Conservation (phyloP, 2,797 vertebrate species). For the Anisognathus igniventris region DNA sequence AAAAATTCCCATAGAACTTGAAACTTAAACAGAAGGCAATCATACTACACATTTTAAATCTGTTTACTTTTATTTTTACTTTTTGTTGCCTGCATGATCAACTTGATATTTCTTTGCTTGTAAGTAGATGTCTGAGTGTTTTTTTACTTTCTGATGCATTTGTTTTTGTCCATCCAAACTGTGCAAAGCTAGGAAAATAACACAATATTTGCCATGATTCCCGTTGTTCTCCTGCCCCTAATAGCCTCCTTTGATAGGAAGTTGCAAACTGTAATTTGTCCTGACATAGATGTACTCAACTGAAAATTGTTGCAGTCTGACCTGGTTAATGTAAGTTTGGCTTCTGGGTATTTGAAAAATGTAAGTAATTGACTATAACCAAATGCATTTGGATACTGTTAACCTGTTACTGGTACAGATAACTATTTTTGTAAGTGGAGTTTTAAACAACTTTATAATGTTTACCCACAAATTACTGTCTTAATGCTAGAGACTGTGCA, state of each 20-base stretch:
- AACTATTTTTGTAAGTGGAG: background rate
- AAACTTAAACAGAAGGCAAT: background rate
- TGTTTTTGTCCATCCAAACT: background rate
- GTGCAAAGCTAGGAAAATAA: background rate
- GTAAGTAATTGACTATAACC: background rate
- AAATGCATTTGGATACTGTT: background rate
- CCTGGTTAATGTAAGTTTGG: background rate
- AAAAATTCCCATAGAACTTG: background rate
- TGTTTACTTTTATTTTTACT: background rate
- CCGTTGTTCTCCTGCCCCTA: background rate
- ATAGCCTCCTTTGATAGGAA: background rate
- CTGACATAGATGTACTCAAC: background rate
- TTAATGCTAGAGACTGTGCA: background rate
- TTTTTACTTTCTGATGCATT: background rate
- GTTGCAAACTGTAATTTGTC: background rate
- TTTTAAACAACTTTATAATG: background rate
- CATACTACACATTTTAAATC: background rate
- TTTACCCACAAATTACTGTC: background rate
- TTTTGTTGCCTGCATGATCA: background rate
- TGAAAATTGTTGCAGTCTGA: background rate
- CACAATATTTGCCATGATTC: background rate
- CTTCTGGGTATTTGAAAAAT: background rate
- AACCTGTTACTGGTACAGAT: background rate
- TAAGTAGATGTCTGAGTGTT: background rate
- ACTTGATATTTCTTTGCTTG: background rate